Evolutionary conservation across 2,888 invertebrate genomes (phyloP), one percentile per base, ranked within the genome.

Genomic region (Melanophora roralis): DNA sequence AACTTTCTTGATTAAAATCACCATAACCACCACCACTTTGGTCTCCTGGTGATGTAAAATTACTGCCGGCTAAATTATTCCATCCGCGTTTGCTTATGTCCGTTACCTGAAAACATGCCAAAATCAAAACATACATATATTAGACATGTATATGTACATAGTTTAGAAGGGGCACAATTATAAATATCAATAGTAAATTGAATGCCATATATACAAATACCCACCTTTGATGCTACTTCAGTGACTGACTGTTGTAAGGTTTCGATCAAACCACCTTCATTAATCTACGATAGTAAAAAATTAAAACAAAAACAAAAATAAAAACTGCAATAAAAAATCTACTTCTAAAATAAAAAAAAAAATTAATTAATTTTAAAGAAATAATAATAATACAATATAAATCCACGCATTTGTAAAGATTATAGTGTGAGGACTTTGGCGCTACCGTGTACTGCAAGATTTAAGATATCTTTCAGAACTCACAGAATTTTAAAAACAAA

Each of bases 61-160:
- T 92, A 81, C 90, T 91, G n/a, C 92, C 92, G 11, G 91, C 89
- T 67, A 93, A 89, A 82, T 92, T 92, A 82, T 91, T 91, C 93
- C 94, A 94, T 32, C 94, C 94, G 85, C 92, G 92, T 86, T 93
- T 92, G 27, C 94, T 92, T 71, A 94, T 90, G 85, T 94, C 94
- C 14, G 93, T 91, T 83, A 94, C 92, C 94, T 94, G 43, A 12
- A 73, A 5, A 34, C 34, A 36, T 34, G 9, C n/a, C n/a, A 49
- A 55, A 27, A 27, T 27, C 3, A 27, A 6, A 27, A 27, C 27
- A 27, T 43, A 43, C 43, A 16, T 14, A 7, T 55, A 14, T 67
- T 27, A 16, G 16, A 16, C 34, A 34, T n/a, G n/a, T 12, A 23
- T 16, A 14, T 23, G 38, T 43, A 21, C 9, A 0, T 47, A 32